Percentiles rank a stretch among this genome's conserved stretches.
Conservation (phyloP, 2,888 invertebrate species). For the Dyspetes luteomarginatus region DNA sequence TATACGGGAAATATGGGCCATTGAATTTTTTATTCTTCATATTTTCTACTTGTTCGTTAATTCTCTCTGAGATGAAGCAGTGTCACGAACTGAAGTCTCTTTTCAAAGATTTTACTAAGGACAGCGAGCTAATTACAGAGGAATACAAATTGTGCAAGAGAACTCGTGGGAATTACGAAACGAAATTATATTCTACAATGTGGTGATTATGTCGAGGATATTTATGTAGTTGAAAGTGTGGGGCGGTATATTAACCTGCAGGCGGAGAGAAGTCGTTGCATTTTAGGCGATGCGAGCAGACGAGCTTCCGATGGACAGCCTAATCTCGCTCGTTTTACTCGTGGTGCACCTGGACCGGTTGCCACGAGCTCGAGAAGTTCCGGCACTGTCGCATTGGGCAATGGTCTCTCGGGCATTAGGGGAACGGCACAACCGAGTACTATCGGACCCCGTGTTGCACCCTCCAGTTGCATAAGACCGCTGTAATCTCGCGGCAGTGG, state of each 20-base stretch:
- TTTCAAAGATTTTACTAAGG: constrained; percentile 39
- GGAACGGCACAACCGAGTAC: constrained; percentile 84
- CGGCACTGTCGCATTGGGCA: constrained; percentile 78
- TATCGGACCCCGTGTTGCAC: constrained; percentile 81
- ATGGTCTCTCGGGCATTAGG: constrained; percentile 78
- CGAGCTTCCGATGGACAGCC: constrained; percentile 82
- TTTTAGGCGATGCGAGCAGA: constrained; percentile 83
- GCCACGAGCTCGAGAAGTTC: constrained; percentile 80
- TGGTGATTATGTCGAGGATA: no score
- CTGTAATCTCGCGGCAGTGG: constrained; percentile 83
- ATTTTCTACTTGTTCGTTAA: no score
- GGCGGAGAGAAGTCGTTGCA: constrained; percentile 83
- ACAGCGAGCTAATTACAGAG: constrained; percentile 36
- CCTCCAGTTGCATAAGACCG: constrained; percentile 83
- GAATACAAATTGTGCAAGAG: constrained; percentile 30
- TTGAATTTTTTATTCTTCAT: no score
- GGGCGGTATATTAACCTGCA: constrained; percentile 81
- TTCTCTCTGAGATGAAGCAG: no score
- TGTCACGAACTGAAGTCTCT: constrained; percentile 55
- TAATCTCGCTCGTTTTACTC: constrained; percentile 79
- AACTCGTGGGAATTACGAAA: constrained; percentile 52
- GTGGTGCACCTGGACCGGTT: constrained; percentile 80
- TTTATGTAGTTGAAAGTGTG: no score
- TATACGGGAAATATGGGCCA: no score
- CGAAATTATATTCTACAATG: constrained; percentile 5